Base-by-base conservation (phyloP, 2,797 vertebrate species). In the Meda fulgida region DNA sequence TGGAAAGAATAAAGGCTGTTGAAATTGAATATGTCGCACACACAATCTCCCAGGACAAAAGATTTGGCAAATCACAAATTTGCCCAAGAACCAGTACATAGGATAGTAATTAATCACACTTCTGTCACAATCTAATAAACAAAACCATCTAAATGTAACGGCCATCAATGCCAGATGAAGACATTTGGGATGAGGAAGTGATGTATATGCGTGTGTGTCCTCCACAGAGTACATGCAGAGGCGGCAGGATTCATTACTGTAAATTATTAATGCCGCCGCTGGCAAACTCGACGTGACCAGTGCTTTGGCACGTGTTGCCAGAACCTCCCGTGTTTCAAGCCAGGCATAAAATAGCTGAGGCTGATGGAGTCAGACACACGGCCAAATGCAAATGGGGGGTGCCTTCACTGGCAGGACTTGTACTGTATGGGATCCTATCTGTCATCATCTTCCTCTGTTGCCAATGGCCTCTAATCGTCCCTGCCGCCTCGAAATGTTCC, bases 401-500 rank as follows among this genome's bases (percentile, higher is more conserved):
- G 60, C 65, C 81, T 69, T 77, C 81, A 26, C 43, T 83, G 87
- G 87, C 80, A 83, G 46, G 31, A 19, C 14, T 31, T 53, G 75
- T 60, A 43, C 77, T 83, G 76, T 83, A 83, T 79, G 87, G 80
- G 75, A 85, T 78, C 65, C 84, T 85, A 87, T 87, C 84, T 80
- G 63, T 83, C 86, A 89, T 82, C 84, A 82, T 78, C 80, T 66
- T 70, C 65, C 55, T 85, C 71, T 75, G 55, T 66, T 78, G 85
- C 38, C 83, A 88, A 77, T 60, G 76, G 80, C 87, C 87, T 86
- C 88, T 89, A 87, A 85, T 82, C 63, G 58, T 55, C 51, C 83
- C 85, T 76, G 38, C 88, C 89, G 88, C 58, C 67, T 78, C 80
- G 80, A 88, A 91, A 91, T 84, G 72, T 86, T 88, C 84, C 65